phyloP scores from a whole-genome alignment of 53 echinoderm and acorn worm species.

The Actinopyga echinites region DNA sequence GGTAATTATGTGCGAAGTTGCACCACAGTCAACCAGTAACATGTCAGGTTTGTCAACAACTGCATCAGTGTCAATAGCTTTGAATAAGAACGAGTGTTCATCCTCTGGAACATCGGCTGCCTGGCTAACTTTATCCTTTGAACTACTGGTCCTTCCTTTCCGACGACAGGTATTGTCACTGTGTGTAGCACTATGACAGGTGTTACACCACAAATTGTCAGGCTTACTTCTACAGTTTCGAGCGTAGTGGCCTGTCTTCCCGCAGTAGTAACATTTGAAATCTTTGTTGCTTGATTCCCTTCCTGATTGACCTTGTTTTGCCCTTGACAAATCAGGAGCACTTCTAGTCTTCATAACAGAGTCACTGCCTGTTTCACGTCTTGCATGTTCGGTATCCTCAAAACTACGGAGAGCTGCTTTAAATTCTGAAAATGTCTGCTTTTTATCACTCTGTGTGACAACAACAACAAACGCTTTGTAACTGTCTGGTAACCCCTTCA shows the following conservation, averaged over 20 bases:
- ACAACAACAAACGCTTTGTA: background rate
- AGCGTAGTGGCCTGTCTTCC: no score
- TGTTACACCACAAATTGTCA: no score
- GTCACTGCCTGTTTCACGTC: no score
- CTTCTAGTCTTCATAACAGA: no score
- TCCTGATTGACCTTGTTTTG: no score
- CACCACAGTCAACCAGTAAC: constrained; percentile 2
- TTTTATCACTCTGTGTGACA: background rate
- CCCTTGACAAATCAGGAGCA: no score
- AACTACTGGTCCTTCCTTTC: background rate
- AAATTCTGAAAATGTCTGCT: background rate
- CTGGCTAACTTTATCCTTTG: constrained; percentile 1
- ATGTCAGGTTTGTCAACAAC: background rate
- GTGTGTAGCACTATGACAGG: no score
- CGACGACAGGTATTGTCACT: background rate
- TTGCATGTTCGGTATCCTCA: no score
- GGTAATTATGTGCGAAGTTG: background rate
- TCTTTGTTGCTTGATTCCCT: no score
- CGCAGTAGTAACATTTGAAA: no score
- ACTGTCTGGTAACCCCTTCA: constrained; percentile 3
- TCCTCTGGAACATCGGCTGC: background rate
- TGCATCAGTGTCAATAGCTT: constrained; percentile 5
- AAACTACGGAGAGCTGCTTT: no score
- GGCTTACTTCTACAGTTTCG: no score
- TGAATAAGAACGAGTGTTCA: background rate